phyloP scores from a whole-genome alignment of 2,797 vertebrate genomes.

The Peromyscus aztecus region DNA sequence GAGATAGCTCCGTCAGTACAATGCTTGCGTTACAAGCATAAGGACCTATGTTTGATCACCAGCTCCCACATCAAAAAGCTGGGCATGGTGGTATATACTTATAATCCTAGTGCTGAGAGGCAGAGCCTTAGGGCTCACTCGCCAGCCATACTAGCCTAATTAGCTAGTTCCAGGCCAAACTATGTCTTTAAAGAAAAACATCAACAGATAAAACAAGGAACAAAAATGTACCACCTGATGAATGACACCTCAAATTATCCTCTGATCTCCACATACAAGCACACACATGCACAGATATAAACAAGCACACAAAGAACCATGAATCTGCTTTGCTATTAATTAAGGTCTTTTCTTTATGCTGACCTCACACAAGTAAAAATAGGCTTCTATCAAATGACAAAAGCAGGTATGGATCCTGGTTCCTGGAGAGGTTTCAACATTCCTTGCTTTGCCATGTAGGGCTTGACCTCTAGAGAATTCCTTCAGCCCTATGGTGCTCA shows the following conservation, averaged over 20 bases:
- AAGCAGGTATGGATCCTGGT: accelerated
- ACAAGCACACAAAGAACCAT: neutral
- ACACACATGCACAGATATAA: neutral
- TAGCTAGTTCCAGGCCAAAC: neutral
- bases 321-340: neutral
- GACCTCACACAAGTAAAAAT: neutral
- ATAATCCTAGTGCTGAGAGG: neutral
- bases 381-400: neutral
- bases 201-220: neutral
- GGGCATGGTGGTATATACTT: neutral
- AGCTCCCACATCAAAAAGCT: neutral
- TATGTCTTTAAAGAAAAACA: neutral
- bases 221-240: neutral
- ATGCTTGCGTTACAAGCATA: neutral
- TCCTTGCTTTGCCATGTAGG: neutral
- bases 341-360: neutral
- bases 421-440: neutral
- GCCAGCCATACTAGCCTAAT: neutral
- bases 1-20: neutral
- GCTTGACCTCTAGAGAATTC: neutral
- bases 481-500: accelerated
- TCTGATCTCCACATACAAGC: neutral
- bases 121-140: neutral
- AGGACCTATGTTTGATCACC: neutral
- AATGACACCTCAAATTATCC: neutral